These are phyloP conservation scores for Cacatua alba DNA, from an alignment of 2,113 vertebrate genomes.

Conservation along the genomic window DNA sequence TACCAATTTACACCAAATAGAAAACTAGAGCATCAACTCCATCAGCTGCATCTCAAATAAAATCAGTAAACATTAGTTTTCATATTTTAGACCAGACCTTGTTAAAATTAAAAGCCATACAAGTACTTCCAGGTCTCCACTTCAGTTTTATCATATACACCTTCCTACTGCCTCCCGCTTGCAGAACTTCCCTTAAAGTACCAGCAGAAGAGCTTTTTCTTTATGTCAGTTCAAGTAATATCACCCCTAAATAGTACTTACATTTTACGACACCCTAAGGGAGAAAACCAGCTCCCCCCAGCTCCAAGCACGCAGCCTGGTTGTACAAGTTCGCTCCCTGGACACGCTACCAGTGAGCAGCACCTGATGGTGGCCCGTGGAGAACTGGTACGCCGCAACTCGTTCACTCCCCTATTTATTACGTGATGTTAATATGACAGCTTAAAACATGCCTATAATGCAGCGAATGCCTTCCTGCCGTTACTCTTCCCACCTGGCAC, in stretches of 20 bases:
- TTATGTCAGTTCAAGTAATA: background rate
- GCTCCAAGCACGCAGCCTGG: rapidly evolving
- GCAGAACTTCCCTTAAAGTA: background rate
- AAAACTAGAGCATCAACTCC: background rate
- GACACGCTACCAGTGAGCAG: background rate
- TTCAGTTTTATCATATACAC: background rate
- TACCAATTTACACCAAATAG: background rate
- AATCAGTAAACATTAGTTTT: background rate
- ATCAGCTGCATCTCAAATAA: background rate
- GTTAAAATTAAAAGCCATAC: background rate
- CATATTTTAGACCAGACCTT: background rate
- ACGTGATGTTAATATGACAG: background rate
- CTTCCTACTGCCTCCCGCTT: background rate
- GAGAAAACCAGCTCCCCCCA: background rate
- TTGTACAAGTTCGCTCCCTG: background rate
- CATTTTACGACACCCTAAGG: background rate
- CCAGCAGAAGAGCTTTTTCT: background rate
- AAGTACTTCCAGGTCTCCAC: background rate
- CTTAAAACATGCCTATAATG: background rate
- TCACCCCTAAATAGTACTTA: background rate
- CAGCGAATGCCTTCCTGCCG: background rate
- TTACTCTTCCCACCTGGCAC: background rate
- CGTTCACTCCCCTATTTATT: background rate
- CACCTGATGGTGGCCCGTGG: background rate
- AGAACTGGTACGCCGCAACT: rapidly evolving